phyloP scores from a whole-genome alignment of 2,888 invertebrate genomes.

The Drosophila yooni region DNA sequence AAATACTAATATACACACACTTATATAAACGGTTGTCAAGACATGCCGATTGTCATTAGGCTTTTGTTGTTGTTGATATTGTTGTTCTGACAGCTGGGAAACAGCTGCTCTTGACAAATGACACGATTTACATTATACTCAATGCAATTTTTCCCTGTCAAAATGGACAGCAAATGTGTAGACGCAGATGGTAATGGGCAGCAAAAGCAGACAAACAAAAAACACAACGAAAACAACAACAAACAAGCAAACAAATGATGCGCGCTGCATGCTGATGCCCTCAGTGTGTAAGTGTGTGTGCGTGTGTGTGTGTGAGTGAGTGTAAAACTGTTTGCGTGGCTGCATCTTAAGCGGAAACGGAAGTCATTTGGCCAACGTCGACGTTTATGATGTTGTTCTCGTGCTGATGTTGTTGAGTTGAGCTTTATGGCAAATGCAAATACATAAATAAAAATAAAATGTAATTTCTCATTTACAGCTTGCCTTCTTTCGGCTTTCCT shows the following conservation, averaged over 20 bases:
- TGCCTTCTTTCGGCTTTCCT: constrained; percentile 9
- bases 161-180: constrained; percentile 70
- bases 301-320: constrained; percentile 10
- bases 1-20: constrained; percentile 1
- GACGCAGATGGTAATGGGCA: constrained; percentile 73
- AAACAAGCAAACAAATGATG: constrained; percentile 69
- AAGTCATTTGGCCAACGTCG: constrained; percentile 74
- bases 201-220: constrained; percentile 27
- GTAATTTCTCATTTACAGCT: constrained; percentile 71
- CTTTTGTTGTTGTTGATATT: constrained; percentile 29
- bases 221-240: constrained; percentile 17
- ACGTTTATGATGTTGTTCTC: constrained; percentile 63
- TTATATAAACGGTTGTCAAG: constrained; percentile 25
- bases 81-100: constrained; percentile 36
- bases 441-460: constrained; percentile 68
- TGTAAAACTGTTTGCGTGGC: constrained; percentile 26
- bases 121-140: constrained; percentile 81
- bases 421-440: constrained; percentile 75
- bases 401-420: constrained; percentile 51
- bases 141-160: constrained; percentile 79
- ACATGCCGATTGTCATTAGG: constrained; percentile 70
- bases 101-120: constrained; percentile 82
- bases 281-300: not conserved
- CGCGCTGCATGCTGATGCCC: constrained; percentile 63
- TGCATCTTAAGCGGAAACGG: constrained; percentile 79